These are phyloP conservation scores for Dasypus novemcinctus DNA, from an alignment of 2,113 vertebrate genomes.

Conservation along the genomic window DNA sequence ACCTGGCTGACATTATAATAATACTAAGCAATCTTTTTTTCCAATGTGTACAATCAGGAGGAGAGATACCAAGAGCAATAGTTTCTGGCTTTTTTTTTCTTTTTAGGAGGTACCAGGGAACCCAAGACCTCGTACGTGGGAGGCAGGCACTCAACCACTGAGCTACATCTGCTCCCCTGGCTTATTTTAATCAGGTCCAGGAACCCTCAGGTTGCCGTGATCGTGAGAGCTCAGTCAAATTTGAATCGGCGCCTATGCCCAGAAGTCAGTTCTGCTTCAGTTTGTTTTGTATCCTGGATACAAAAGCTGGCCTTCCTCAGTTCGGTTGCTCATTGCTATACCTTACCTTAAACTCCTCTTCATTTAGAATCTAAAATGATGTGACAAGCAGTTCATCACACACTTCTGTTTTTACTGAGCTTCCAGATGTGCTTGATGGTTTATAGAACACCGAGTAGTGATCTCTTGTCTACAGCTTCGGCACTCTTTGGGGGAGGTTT, in stretches of 20 bases:
- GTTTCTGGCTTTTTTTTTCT: not conserved
- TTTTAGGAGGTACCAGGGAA: too few relatives aligned
- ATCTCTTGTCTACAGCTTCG: not conserved
- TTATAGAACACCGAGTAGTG: not conserved
- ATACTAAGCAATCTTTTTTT: not conserved
- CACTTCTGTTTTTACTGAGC: not conserved
- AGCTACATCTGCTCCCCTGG: not conserved
- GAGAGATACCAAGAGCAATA: not conserved
- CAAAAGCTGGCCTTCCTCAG: slow-evolving; percentile 1
- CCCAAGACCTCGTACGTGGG: too few relatives aligned
- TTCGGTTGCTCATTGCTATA: not conserved
- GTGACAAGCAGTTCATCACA: not conserved
- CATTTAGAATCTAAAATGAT: not conserved
- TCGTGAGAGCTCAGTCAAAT: not conserved
- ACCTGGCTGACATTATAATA: not conserved
- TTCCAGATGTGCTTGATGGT: not conserved
- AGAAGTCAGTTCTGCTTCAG: not conserved
- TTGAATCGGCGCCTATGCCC: not conserved
- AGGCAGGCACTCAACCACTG: too few relatives aligned
- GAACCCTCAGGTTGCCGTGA: not conserved
- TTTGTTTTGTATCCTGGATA: not conserved
- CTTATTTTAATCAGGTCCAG: not conserved
- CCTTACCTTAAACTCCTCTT: not conserved
- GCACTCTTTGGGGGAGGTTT: not conserved
- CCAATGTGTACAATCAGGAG: not conserved